Base-by-base conservation (phyloP, 1,140 invertebrate species). In the Habropoda laboriosa region DNA sequence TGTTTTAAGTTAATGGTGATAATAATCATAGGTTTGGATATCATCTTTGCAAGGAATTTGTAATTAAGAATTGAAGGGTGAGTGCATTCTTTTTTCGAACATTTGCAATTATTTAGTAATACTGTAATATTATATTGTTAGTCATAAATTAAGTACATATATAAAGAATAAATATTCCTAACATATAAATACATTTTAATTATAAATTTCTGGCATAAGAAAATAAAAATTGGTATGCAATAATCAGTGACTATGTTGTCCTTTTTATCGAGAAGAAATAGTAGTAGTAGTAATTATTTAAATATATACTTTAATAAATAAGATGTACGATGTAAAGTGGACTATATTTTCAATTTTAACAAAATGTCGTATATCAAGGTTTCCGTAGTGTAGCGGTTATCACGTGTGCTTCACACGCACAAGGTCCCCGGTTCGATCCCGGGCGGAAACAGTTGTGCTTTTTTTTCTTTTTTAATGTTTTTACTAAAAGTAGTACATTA, bases 371-470 rank as follows among this genome's bases (percentile, higher is more conserved):
- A 1, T 5, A 35, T 18, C 53, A 75, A 40, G 24, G 77, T 86
- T 86, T 86, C 83, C 85, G 80, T 85, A 86, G 85, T 86, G 83
- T 85, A 86, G 83, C 85, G 76, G 80, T 86, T 86, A 86, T 86
- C 83, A 86, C 80, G 77, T 86, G 80, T 86, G 85, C 80, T 85
- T 86, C 83, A 85, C 83, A 86, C 80, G 77, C 80, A 86, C 80
- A 83, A 86, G 85, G 83, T 86, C 83, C 83, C 83, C 80, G 80
- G 76, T 86, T 86, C 80, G 83, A 86, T 85, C 80, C 80, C 85
- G 85, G 83, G 85, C 83, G 85, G 84, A 85, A 86, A 86, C 83
- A 85, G 4, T 40, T 0, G 2, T 5, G 0, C 3, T 5, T 6
- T 51, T 10, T 49, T 35, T 42, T 55, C 68, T 74, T 71, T 71